These are phyloP conservation scores for Drosophila pegasa DNA, from an alignment of 2,888 invertebrate genomes.

Conservation along the genomic window DNA sequence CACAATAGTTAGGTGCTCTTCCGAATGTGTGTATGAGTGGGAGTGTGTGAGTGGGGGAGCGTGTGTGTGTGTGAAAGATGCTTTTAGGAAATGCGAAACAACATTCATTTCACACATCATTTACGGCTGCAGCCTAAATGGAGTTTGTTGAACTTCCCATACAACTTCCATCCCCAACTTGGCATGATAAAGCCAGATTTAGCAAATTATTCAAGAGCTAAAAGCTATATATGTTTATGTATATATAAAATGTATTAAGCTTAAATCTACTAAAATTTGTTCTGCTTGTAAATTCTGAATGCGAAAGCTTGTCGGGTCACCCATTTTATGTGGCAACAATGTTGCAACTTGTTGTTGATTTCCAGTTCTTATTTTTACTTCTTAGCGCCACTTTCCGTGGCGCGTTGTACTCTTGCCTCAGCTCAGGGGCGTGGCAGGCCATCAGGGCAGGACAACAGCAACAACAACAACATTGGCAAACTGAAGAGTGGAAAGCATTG, in stretches of 20 bases:
- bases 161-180: neutral
- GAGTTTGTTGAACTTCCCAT: slow-evolving; percentile 39
- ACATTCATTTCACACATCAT: slow-evolving; percentile 43
- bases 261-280: neutral
- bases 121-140: slow-evolving; percentile 26
- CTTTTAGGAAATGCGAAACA: slow-evolving; percentile 41
- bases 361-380: slow-evolving; percentile 17
- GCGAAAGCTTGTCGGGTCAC: neutral
- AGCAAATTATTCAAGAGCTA: neutral
- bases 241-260: neutral
- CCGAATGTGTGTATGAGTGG: slow-evolving; percentile 11
- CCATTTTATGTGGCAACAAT: slow-evolving; percentile 11
- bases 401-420: slow-evolving; percentile 7
- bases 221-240: neutral
- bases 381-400: slow-evolving; percentile 24
- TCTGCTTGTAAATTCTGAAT: neutral
- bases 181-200: neutral
- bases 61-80: slow-evolving; percentile 18
- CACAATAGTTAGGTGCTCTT: slow-evolving; percentile 21
- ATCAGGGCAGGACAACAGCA: neutral
- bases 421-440: slow-evolving; percentile 14
- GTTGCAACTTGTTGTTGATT: slow-evolving; percentile 19
- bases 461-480: slow-evolving; percentile 11
- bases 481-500: slow-evolving; percentile 19
- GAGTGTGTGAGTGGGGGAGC: neutral